phyloP scores from a whole-genome alignment of 2,113 vertebrate genomes.

The Callipepla squamata region DNA sequence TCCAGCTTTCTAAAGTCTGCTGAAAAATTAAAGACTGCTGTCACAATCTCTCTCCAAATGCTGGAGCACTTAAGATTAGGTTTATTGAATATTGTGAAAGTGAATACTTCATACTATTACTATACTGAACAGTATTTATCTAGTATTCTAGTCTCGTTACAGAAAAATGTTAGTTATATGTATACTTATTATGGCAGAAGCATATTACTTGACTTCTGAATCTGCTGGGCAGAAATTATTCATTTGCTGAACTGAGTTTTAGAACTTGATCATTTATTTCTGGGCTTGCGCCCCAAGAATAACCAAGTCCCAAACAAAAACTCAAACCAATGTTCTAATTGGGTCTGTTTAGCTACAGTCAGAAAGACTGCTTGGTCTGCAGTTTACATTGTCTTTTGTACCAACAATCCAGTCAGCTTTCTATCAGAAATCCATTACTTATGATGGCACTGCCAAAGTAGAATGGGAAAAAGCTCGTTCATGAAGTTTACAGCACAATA shows the following conservation, averaged over 20 bases:
- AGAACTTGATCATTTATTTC: background rate
- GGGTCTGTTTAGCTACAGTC: background rate
- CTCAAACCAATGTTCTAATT: background rate
- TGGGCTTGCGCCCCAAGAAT: background rate
- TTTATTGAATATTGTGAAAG: background rate
- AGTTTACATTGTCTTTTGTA: background rate
- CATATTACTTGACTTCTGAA: rapidly evolving
- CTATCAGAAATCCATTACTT: background rate
- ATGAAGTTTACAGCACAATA: background rate
- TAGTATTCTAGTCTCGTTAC: background rate
- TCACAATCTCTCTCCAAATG: background rate
- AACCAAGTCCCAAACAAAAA: background rate
- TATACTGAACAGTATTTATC: background rate
- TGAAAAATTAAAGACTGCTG: background rate
- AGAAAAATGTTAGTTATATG: background rate
- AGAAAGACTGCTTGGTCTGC: background rate
- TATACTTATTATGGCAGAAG: background rate
- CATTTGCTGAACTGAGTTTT: background rate
- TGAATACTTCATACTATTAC: background rate
- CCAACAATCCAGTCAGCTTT: background rate
- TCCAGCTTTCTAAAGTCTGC: background rate
- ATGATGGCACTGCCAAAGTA: background rate
- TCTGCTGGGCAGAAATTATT: background rate
- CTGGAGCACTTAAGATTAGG: background rate
- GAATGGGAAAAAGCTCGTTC: background rate